Base-by-base conservation (phyloP, 2,888 invertebrate genomes). In the Megaustenia siamemsis region DNA sequence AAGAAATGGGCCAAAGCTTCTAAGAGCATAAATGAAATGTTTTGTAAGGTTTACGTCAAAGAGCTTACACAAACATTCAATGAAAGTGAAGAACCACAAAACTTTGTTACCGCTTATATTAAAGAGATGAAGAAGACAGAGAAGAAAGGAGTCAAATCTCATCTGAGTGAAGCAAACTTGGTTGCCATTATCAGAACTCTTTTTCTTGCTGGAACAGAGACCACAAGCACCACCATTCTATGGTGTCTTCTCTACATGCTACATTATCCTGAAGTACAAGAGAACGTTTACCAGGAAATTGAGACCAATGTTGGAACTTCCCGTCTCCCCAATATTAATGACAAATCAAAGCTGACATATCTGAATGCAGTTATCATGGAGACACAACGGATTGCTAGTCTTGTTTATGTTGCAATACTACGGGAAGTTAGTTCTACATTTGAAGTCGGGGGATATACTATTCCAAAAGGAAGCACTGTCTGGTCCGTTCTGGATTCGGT, bases 181-280 rank as follows among this genome's bases (percentile, higher is more conserved):
- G 24, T 56, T 21, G 18, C 10, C 8, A 56, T 75, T 28, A 79
- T 79, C 66, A n/a, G 53, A 40, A 43, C n/a, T 24, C 43, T 79
- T 40, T 79, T 79, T n/a, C 21, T 80, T 18, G 66, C 66, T 45
- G 80, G 80, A 3, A 86, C 88, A 92, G 97, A 97, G 90, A 97
- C 97, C 1, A 96, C 96, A 0, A 96, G 96, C n/a, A 96, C 97
- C 32, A 97, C 96, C 1, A 96, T 97, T 87, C 84, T 71, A 87
- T 92, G 56, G 88, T 90, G 32, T 87, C 86, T 8, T n/a, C 28
- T 75, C 4, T 75, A 49, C 49, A 45, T 75, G 75, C 53, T 75
- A 18, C 49, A 75, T n/a, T 4, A 75, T 32, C 75, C 75, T 10
- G 75, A 15, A 10, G 49, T 75, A 1, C 75, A 45, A n/a, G 75